Conservation (phyloP, 2,797 vertebrate species). For the Falco novaeseelandiae region DNA sequence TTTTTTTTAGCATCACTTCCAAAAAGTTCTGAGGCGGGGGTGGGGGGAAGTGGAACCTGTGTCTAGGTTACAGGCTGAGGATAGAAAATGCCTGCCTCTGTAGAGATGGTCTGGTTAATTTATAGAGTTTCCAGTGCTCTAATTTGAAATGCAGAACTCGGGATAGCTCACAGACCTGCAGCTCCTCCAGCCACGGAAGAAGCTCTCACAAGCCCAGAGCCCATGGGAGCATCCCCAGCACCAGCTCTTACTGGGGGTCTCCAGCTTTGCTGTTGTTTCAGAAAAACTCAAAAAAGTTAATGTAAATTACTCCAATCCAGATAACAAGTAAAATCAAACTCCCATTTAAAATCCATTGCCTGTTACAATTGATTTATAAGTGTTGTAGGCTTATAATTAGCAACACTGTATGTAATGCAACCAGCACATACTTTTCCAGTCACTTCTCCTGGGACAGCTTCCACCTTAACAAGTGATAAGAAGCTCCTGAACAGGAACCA, state of each 20-base stretch:
- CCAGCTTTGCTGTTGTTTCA: rapidly evolving
- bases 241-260: background rate
- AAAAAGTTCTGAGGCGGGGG: background rate
- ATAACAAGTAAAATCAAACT: background rate
- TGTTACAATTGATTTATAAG: background rate
- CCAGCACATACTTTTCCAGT: background rate
- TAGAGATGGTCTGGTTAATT: background rate
- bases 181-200: background rate
- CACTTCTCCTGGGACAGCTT: background rate
- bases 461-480: background rate
- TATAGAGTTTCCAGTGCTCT: background rate
- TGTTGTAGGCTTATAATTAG: background rate
- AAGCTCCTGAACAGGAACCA: background rate
- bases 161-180: background rate
- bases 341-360: background rate
- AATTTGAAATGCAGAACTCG: background rate
- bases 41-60: background rate
- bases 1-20: background rate
- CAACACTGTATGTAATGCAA: background rate
- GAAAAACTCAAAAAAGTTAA: background rate
- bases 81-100: background rate
- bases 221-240: rapidly evolving
- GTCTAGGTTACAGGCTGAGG: background rate
- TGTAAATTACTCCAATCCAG: background rate
- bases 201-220: background rate